These are phyloP conservation scores for Drosophila ficusphila DNA, from an alignment of 1,140 invertebrate species.

Conservation along the genomic window DNA sequence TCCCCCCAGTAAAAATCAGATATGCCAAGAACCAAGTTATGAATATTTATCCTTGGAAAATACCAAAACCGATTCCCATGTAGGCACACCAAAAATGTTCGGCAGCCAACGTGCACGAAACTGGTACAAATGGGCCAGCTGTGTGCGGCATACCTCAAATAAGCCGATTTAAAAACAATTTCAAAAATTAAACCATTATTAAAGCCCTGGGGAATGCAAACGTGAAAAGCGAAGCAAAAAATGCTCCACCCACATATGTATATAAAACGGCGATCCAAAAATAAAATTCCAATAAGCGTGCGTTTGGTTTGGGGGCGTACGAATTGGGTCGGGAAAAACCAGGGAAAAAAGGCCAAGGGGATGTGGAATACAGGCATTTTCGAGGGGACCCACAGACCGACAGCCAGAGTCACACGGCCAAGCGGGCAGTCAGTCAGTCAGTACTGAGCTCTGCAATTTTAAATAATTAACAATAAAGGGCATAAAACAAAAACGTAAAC, in stretches of 20 bases:
- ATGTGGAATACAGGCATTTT: conserved; percentile 9
- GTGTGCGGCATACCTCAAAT: conserved; percentile 41
- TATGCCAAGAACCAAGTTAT: background rate
- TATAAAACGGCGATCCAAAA: conserved; percentile 34
- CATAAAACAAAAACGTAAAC: conserved; percentile 53
- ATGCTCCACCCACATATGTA: background rate
- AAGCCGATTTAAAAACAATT: conserved; percentile 74
- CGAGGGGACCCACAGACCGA: background rate
- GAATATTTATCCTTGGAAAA: conserved; percentile 20
- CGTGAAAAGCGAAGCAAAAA: conserved; percentile 7
- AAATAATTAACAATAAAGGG: conserved; percentile 66
- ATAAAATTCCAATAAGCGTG: conserved; percentile 56
- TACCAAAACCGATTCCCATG: conserved; percentile 8
- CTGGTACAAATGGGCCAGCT: conserved; percentile 6
- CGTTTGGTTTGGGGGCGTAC: background rate
- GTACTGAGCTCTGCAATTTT: conserved; percentile 56
- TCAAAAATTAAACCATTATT: conserved; percentile 56
- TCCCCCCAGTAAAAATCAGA: conserved; percentile 1
- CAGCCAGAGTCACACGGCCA: background rate
- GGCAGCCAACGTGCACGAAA: background rate
- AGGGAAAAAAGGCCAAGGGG: conserved; percentile 6
- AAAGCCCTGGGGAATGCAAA: conserved; percentile 42
- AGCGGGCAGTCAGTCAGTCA: conserved; percentile 42
- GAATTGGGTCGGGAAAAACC: background rate
- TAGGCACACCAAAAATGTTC: background rate